phyloP scores from a whole-genome alignment of 2,797 vertebrate species.

The Masticophis lateralis region DNA sequence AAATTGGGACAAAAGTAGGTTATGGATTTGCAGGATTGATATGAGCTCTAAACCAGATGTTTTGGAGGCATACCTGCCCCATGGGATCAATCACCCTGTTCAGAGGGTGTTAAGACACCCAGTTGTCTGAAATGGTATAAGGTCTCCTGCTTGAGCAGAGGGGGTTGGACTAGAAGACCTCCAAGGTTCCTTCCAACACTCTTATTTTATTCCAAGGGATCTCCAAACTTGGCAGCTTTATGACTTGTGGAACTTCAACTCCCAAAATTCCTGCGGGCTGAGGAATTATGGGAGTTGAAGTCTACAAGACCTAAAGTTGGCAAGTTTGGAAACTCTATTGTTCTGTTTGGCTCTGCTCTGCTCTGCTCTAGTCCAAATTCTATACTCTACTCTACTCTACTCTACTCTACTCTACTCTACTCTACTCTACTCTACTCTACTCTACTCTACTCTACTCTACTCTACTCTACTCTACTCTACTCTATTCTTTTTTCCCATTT shows the following conservation, averaged over 20 bases:
- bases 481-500: no score
- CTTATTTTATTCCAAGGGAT: background rate
- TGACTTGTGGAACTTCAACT: background rate
- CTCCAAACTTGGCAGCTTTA: background rate
- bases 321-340: background rate
- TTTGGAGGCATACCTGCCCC: background rate
- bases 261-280: background rate
- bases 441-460: no score
- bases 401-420: no score
- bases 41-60: background rate
- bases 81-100: background rate
- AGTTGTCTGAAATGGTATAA: background rate
- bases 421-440: no score
- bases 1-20: background rate
- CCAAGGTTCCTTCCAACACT: background rate
- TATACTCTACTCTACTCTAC: no score
- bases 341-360: no score
- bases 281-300: background rate
- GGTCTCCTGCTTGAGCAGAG: background rate
- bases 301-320: background rate
- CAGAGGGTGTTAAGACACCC: background rate
- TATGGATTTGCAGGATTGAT: background rate
- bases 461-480: no score
- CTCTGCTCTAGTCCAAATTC: no score
- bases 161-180: background rate